These are phyloP conservation scores for Dryadula phaetusa DNA, from an alignment of 2,888 invertebrate genomes.

Conservation along the genomic window DNA sequence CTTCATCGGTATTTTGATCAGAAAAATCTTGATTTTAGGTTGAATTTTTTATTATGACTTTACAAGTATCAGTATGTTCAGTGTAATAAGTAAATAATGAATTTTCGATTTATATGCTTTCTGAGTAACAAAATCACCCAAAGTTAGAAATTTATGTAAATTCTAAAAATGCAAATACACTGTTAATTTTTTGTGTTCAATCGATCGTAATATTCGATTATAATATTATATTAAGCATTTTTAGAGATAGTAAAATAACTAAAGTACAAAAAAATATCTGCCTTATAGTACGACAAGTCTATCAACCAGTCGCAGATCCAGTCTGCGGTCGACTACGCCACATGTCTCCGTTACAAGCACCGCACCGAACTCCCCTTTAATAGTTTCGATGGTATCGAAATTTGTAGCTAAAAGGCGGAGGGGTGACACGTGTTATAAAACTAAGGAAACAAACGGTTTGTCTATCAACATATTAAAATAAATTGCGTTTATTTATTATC, in stretches of 20 bases:
- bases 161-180: too few species aligned
- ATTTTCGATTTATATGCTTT: too few species aligned
- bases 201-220: too few species aligned
- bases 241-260: neutral
- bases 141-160: too few species aligned
- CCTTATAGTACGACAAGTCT: conserved; percentile 28
- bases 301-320: conserved; percentile 35
- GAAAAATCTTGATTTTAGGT: too few species aligned
- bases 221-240: too few species aligned
- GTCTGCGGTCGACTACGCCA: conserved; percentile 35
- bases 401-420: conserved; percentile 42
- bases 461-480: conserved; percentile 6
- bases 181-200: too few species aligned
- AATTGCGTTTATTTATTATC: neutral
- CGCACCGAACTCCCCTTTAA: conserved; percentile 35
- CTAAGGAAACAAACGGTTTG: conserved; percentile 28
- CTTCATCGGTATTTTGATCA: conserved; percentile 33
- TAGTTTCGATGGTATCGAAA: conserved; percentile 42
- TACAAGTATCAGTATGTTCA: too few species aligned
- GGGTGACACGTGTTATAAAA: conserved; percentile 40
- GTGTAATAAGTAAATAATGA: too few species aligned
- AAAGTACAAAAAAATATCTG: neutral
- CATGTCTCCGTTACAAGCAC: conserved; percentile 36
- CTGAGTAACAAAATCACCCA: neutral
- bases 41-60: too few species aligned